Conservation (phyloP, 2,888 invertebrate genomes). For the Tachina fera region DNA sequence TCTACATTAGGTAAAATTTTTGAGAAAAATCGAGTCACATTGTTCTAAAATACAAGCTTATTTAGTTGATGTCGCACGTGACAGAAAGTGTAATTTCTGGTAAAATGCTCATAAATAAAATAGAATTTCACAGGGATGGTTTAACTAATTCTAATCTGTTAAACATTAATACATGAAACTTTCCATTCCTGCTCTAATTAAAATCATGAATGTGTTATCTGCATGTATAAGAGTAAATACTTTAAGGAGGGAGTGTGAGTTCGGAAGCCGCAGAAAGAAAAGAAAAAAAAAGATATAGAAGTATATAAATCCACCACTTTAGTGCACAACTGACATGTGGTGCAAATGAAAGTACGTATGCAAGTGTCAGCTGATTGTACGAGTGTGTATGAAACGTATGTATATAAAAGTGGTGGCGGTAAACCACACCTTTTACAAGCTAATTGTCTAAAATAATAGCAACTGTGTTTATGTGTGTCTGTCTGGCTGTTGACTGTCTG, state of each 20-base stretch:
- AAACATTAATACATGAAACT: neutral
- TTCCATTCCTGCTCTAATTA: neutral
- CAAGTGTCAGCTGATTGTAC: conserved; percentile 8
- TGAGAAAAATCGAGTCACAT: no score
- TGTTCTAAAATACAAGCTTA: no score
- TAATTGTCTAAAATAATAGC: conserved; percentile 64
- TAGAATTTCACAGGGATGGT: no score
- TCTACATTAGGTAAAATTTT: no score
- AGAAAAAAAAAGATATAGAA: neutral
- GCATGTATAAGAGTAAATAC: neutral
- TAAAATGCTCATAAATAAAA: no score
- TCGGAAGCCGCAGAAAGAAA: neutral
- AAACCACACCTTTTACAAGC: conserved; percentile 68
- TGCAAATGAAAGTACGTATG: conserved; percentile 25
- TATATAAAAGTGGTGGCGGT: conserved; percentile 62
- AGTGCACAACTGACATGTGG: conserved; percentile 5
- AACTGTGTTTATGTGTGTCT: conserved; percentile 26
- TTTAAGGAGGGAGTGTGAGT: neutral
- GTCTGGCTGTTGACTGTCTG: conserved; percentile 32
- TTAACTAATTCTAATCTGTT: neutral
- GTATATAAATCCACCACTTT: conserved; percentile 16
- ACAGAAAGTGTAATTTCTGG: no score
- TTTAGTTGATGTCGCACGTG: no score
- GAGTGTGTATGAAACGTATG: conserved; percentile 17
- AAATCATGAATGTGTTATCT: neutral